A percentile compares a stretch with the other conserved stretches of the same genome.
phyloP scores from a whole-genome alignment of 2,888 invertebrate species.

The Belgica antarctica region DNA sequence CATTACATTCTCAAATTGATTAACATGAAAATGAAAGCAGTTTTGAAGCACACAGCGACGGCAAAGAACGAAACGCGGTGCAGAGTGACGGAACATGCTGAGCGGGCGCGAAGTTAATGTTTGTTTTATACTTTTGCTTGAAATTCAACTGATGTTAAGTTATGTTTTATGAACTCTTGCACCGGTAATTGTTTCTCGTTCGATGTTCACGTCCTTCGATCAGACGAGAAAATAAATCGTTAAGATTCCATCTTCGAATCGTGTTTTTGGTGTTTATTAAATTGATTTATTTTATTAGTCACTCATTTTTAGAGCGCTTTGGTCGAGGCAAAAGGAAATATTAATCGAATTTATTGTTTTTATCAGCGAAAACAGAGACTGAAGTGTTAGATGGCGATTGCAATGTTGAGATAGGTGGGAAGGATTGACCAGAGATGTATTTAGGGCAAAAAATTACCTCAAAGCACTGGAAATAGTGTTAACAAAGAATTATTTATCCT shows the following conservation, averaged over 20 bases:
- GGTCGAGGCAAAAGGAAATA: constrained; percentile 5
- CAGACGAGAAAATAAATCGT: neutral
- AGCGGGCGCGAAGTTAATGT: constrained; percentile 11
- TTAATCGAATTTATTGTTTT: constrained; percentile 15
- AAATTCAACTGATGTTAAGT: neutral
- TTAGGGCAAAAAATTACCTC: no score
- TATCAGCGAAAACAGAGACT: no score
- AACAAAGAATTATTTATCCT: no score
- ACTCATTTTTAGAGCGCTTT: neutral
- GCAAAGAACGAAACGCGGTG: neutral
- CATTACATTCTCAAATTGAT: constrained; percentile 30
- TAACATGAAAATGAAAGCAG: constrained; percentile 11
- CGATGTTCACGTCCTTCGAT: no score
- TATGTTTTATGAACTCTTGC: neutral
- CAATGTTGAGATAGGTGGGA: no score
- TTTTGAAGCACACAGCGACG: neutral
- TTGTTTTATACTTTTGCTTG: neutral
- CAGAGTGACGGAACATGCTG: constrained; percentile 6
- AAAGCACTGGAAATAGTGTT: no score
- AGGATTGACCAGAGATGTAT: no score
- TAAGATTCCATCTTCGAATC: neutral
- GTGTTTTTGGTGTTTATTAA: constrained; percentile 3
- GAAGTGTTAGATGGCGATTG: neutral
- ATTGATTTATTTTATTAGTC: constrained; percentile 15
- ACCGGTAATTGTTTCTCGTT: neutral